These are phyloP conservation scores for Microhierax caerulescens DNA, from an alignment of 2,797 vertebrate genomes.

Conservation along the genomic window DNA sequence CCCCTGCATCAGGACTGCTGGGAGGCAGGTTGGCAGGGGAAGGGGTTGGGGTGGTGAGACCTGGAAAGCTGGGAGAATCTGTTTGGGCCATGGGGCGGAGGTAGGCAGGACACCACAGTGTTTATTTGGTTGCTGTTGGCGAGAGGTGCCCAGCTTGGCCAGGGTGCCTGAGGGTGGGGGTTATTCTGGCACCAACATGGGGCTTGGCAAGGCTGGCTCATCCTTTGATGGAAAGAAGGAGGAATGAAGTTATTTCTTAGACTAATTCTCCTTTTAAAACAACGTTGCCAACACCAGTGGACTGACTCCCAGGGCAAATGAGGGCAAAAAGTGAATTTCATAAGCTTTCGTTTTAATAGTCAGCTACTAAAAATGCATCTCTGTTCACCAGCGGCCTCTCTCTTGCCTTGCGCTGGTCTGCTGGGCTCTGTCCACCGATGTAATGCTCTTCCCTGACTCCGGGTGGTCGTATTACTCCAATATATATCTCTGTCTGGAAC, in stretches of 20 bases:
- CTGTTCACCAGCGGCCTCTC: background rate
- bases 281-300: background rate
- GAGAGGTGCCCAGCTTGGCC: background rate
- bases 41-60: background rate
- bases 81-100: background rate
- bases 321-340: background rate
- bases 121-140: background rate
- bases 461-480: background rate
- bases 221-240: background rate
- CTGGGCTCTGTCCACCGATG: background rate
- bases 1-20: background rate
- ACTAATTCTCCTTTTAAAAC: background rate
- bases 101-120: accelerated
- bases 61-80: background rate
- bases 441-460: background rate
- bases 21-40: background rate
- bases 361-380: background rate
- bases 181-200: accelerated
- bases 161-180: accelerated
- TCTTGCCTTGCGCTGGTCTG: background rate
- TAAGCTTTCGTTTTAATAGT: background rate
- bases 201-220: background rate
- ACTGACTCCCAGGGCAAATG: background rate
- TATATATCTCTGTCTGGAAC: background rate
- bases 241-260: background rate